phyloP scores from a whole-genome alignment of 2,888 invertebrate species.

The Pollenia labialis region DNA sequence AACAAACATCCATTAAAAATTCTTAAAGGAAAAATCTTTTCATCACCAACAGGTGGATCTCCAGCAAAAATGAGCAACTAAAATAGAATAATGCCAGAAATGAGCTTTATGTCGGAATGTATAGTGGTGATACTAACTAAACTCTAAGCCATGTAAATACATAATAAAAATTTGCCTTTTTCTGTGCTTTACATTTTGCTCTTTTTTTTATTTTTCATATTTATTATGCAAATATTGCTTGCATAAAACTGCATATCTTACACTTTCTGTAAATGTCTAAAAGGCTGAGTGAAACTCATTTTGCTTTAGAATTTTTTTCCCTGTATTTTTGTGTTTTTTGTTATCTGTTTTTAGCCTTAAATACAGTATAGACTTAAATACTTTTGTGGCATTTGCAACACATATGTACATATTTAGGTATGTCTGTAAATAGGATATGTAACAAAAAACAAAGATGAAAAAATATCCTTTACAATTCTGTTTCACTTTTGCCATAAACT shows the following conservation, averaged over 20 bases:
- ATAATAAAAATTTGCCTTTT: constrained; percentile 45
- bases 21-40: not conserved
- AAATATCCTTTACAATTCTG: constrained; percentile 56
- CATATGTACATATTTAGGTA: not conserved
- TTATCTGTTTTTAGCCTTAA: constrained; percentile 63
- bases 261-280: constrained; percentile 54
- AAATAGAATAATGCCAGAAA: not conserved
- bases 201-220: constrained; percentile 24
- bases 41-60: constrained; percentile 47
- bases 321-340: not conserved
- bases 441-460: not conserved
- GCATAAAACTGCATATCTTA: constrained; percentile 69
- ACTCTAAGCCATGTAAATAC: constrained; percentile 27
- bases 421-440: not conserved
- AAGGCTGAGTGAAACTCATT: constrained; percentile 50
- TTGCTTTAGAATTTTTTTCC: constrained; percentile 40
- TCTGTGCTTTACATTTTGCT: constrained; percentile 16
- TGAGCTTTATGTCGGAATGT: not conserved
- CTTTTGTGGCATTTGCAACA: constrained; percentile 50
- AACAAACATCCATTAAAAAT: constrained; percentile 29
- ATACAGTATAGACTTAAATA: constrained; percentile 63
- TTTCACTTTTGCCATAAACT: constrained; percentile 48
- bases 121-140: constrained; percentile 12
- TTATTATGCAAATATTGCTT: constrained; percentile 65
- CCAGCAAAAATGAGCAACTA: constrained; percentile 40